phyloP scores from a whole-genome alignment of 2,797 vertebrate genomes.

The Crocodylus rhombifer region DNA sequence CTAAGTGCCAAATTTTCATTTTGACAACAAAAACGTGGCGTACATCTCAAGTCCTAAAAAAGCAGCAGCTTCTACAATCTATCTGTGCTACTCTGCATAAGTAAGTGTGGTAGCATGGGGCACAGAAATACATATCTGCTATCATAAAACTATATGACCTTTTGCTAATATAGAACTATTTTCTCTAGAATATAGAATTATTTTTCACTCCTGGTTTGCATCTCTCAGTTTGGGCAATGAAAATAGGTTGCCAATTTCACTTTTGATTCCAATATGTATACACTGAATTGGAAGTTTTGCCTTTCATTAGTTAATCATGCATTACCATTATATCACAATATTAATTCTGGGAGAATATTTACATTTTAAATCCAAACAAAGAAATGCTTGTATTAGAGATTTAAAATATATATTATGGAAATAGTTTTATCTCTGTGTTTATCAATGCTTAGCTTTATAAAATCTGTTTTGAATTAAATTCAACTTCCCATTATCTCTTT shows the following conservation, averaged over 20 bases:
- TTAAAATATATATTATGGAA: background rate
- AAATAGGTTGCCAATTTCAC: background rate
- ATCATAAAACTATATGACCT: background rate
- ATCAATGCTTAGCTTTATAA: background rate
- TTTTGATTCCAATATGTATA: background rate
- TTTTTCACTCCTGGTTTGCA: too few relatives aligned
- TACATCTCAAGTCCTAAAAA: background rate
- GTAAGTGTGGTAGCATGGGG: background rate
- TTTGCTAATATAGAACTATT: background rate
- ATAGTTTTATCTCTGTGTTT: background rate
- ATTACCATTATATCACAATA: background rate
- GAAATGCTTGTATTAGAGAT: background rate
- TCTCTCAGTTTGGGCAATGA: background rate
- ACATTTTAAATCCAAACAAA: background rate
- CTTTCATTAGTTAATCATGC: background rate
- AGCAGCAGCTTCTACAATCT: background rate
- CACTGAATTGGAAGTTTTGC: background rate
- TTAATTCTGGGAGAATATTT: background rate
- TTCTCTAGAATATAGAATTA: too few relatives aligned
- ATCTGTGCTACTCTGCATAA: background rate
- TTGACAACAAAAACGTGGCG: background rate
- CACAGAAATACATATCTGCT: accelerated
- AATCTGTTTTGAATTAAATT: background rate
- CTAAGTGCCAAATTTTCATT: background rate
- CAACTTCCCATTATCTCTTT: background rate